Evolutionary conservation across 2,797 vertebrate species (phyloP).

Genomic region (Sebastes hopkinsi): DNA sequence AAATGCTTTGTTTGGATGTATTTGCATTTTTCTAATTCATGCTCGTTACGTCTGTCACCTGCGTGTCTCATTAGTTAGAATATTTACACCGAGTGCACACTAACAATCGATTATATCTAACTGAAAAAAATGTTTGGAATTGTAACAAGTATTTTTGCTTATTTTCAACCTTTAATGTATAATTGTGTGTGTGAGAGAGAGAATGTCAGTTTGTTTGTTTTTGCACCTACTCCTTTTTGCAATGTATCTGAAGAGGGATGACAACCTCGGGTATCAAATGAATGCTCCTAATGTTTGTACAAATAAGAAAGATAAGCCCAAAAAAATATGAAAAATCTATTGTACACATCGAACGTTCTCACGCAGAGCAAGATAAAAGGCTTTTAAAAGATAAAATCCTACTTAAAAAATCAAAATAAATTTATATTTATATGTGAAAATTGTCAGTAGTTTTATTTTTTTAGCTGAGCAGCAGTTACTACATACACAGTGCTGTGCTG

Average conservation of each 20-base stretch:
- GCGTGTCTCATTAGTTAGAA: slow-evolving; percentile 34
- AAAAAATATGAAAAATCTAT: slow-evolving; percentile 12
- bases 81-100: slow-evolving; percentile 36
- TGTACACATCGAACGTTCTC: slow-evolving; percentile 31
- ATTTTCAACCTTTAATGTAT: slow-evolving; percentile 42
- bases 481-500: not conserved
- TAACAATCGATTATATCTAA: slow-evolving; percentile 18
- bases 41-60: slow-evolving; percentile 24
- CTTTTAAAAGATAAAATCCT: slow-evolving; percentile 42
- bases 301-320: slow-evolving; percentile 27
- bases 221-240: slow-evolving; percentile 61
- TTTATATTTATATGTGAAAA: slow-evolving; percentile 77
- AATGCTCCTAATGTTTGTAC: slow-evolving; percentile 58
- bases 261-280: slow-evolving; percentile 29
- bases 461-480: not conserved
- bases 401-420: slow-evolving; percentile 58
- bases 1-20: slow-evolving; percentile 50
- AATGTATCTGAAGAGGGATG: slow-evolving; percentile 26
- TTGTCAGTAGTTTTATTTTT: not conserved
- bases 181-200: slow-evolving; percentile 13
- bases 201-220: slow-evolving; percentile 35
- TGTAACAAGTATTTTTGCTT: slow-evolving; percentile 27
- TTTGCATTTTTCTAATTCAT: slow-evolving; percentile 38
- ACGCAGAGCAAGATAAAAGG: slow-evolving; percentile 12
- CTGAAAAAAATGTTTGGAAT: slow-evolving; percentile 23